Conservation (phyloP, 2,113 vertebrate species). For the Triplophysa siluroides region DNA sequence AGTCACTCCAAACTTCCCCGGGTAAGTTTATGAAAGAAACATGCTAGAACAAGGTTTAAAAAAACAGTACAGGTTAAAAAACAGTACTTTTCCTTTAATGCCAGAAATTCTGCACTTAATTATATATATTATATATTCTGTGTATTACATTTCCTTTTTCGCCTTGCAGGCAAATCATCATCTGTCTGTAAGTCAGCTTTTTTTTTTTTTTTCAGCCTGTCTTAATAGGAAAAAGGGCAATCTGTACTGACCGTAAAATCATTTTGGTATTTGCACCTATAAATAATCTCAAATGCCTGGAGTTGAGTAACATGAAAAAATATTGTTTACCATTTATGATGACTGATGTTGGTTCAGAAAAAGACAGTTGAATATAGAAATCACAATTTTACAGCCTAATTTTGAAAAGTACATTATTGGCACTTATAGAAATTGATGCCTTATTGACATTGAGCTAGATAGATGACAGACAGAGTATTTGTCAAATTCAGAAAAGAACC, state of each 20-base stretch:
- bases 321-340: neutral
- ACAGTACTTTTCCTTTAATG: neutral
- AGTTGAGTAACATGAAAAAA: conserved; percentile 14
- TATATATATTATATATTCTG: neutral
- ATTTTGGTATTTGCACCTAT: neutral
- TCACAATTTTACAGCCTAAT: neutral
- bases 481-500: conserved; percentile 6
- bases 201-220: neutral
- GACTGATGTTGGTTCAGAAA: neutral
- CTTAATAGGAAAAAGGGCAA: conserved; percentile 13
- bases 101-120: neutral
- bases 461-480: neutral
- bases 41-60: neutral
- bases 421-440: conserved; percentile 4
- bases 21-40: too few species aligned
- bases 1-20: too few species aligned
- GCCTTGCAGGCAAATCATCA: too few species aligned
- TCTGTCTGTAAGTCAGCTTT: conserved; percentile 10
- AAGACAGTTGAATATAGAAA: conserved; percentile 9
- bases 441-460: conserved; percentile 1
- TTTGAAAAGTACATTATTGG: conserved; percentile 7
- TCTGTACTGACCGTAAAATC: neutral
- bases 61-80: neutral
- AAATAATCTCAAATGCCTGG: conserved; percentile 3
- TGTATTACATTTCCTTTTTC: neutral